Conservation (phyloP, 2,888 invertebrate species). For the Nemoura dubitans region DNA sequence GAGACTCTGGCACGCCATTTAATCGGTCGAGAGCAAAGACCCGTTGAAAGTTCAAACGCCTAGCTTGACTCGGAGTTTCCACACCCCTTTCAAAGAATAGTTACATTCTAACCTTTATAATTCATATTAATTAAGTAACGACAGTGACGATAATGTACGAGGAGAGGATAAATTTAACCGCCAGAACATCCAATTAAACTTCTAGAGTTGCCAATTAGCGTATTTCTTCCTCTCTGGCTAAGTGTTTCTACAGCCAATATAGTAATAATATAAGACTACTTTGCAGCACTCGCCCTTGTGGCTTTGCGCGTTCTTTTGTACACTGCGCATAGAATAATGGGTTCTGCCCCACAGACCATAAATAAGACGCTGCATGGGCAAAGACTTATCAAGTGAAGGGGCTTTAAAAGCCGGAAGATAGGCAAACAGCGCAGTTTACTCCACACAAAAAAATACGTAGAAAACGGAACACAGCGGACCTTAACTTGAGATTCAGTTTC, state of each 20-base stretch:
- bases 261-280: conserved; percentile 34
- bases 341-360: conserved; percentile 33
- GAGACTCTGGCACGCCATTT: background rate
- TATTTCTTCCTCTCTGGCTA: conserved; percentile 38
- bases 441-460: background rate
- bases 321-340: conserved; percentile 28
- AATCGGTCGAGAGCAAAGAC: background rate
- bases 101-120: background rate
- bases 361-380: conserved; percentile 35
- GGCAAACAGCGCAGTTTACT: conserved; percentile 30
- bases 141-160: conserved; percentile 37
- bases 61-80: background rate
- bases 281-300: background rate
- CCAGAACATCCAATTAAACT: conserved; percentile 44
- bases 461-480: background rate
- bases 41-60: background rate
- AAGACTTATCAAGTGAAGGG: conserved; percentile 34
- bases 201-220: conserved; percentile 44
- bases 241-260: conserved; percentile 23
- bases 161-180: conserved; percentile 30
- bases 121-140: background rate
- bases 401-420: conserved; percentile 39
- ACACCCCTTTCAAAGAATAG: background rate
- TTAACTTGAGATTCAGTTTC: conserved; percentile 14
- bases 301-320: conserved; percentile 4